A percentile compares a stretch with the other conserved stretches of the same genome.
These are phyloP conservation scores for Lota lota DNA, from an alignment of 2,113 vertebrate species.

Conservation along the genomic window DNA sequence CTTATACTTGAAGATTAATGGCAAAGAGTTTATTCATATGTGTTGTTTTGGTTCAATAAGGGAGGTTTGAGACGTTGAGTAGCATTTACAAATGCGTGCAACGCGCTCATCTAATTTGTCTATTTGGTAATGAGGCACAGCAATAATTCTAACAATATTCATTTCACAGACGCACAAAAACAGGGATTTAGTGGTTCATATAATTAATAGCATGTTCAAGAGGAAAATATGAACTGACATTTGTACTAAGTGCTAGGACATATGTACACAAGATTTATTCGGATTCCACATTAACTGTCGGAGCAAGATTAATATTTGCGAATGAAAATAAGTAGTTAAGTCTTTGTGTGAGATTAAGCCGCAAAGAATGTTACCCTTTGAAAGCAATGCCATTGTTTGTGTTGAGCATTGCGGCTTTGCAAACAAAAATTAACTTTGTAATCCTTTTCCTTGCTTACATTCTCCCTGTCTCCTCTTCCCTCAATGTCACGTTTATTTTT, in stretches of 20 bases:
- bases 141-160: conserved; percentile 90
- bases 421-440: conserved; percentile 58
- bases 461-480: conserved; percentile 21
- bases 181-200: conserved; percentile 96
- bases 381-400: conserved; percentile 38
- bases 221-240: conserved; percentile 91
- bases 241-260: conserved; percentile 69
- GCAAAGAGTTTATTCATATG: conserved; percentile 96
- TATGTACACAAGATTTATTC: conserved; percentile 69
- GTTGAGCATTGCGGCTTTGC: conserved; percentile 31
- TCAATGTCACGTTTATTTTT: conserved; percentile 52
- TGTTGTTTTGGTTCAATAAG: conserved; percentile 97
- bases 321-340: conserved; percentile 50
- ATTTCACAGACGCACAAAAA: conserved; percentile 87
- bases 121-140: conserved; percentile 92
- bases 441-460: conserved; percentile 41
- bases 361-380: conserved; percentile 42
- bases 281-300: conserved; percentile 51
- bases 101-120: conserved; percentile 95
- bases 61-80: conserved; percentile 96
- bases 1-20: conserved; percentile 98
- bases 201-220: conserved; percentile 86
- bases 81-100: conserved; percentile 96
- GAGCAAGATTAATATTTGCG: conserved; percentile 54
- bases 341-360: conserved; percentile 52